Percentiles rank a stretch among this genome's conserved stretches.
These are phyloP conservation scores for Paracyclopina nana DNA, from an alignment of 1,140 invertebrate genomes.

Conservation along the genomic window DNA sequence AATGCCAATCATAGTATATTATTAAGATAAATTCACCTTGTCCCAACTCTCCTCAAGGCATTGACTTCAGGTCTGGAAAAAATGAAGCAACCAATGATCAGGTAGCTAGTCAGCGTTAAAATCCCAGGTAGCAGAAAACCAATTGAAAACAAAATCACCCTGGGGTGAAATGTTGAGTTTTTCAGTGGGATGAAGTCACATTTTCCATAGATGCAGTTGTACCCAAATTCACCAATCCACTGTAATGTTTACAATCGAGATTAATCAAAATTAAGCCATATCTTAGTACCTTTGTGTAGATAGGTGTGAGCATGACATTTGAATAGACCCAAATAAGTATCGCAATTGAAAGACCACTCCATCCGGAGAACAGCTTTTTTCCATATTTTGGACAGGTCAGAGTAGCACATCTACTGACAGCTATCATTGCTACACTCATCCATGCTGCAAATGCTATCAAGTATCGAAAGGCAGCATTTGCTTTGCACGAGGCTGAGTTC, in stretches of 20 bases:
- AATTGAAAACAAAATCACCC: background rate
- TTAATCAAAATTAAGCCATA: background rate
- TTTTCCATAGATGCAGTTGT: background rate
- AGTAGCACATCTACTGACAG: background rate
- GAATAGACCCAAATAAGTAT: background rate
- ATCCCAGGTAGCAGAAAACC: background rate
- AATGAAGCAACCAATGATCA: background rate
- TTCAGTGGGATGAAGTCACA: background rate
- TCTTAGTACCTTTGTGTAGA: background rate
- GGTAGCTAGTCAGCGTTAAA: background rate
- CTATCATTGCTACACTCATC: slow-evolving; percentile 4
- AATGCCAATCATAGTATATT: background rate
- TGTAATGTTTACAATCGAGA: background rate
- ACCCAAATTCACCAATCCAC: background rate
- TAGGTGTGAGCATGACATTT: background rate
- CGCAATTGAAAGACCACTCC: background rate
- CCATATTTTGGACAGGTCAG: background rate
- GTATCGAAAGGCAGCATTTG: background rate
- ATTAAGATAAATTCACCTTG: background rate
- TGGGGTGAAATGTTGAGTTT: background rate
- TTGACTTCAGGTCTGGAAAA: background rate
- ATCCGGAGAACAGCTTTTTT: background rate
- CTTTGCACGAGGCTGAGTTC: background rate
- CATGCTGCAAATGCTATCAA: background rate
- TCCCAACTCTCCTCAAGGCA: background rate